Conservation (phyloP, 2,888 invertebrate genomes). For the Hypselothyrea guttata region DNA sequence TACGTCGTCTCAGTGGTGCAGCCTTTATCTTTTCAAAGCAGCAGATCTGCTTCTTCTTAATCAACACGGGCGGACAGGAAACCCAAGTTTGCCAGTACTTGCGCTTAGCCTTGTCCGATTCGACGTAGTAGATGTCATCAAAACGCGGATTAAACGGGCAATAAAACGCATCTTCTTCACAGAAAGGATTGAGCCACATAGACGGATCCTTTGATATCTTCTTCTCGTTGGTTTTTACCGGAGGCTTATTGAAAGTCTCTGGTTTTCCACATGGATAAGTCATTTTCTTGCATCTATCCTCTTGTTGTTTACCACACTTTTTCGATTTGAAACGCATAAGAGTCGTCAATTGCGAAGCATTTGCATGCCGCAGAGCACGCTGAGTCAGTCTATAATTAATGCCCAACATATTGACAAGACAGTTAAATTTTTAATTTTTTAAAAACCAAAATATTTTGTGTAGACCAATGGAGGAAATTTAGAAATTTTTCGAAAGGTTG, state of each 20-base stretch:
- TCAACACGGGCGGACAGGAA: slow-evolving; percentile 66
- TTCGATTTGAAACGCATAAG: slow-evolving; percentile 33
- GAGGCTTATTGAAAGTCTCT: rapidly evolving
- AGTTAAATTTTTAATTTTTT: slow-evolving; percentile 2
- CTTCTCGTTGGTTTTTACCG: slow-evolving; percentile 10
- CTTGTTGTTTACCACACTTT: slow-evolving; percentile 18
- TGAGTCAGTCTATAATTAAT: neutral
- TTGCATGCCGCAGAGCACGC: neutral
- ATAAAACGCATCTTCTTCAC: slow-evolving; percentile 27
- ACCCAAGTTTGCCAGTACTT: slow-evolving; percentile 80
- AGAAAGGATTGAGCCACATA: slow-evolving; percentile 74
- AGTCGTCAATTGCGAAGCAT: neutral
- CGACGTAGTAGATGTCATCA: slow-evolving; percentile 76
- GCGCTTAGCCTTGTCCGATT: slow-evolving; percentile 73
- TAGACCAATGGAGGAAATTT: slow-evolving; percentile 1
- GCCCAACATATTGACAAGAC: slow-evolving; percentile 23
- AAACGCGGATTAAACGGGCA: slow-evolving; percentile 68
- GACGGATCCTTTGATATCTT: slow-evolving; percentile 29
- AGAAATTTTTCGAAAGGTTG: neutral
- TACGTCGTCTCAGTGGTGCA: slow-evolving; percentile 57
- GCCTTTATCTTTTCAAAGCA: slow-evolving; percentile 35
- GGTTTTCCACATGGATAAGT: slow-evolving; percentile 55
- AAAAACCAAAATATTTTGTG: neutral
- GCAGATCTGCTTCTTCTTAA: slow-evolving; percentile 67
- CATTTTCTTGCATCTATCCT: slow-evolving; percentile 21